phyloP scores from a whole-genome alignment of 2,888 invertebrate species.

The Leptogaster cylindrica region DNA sequence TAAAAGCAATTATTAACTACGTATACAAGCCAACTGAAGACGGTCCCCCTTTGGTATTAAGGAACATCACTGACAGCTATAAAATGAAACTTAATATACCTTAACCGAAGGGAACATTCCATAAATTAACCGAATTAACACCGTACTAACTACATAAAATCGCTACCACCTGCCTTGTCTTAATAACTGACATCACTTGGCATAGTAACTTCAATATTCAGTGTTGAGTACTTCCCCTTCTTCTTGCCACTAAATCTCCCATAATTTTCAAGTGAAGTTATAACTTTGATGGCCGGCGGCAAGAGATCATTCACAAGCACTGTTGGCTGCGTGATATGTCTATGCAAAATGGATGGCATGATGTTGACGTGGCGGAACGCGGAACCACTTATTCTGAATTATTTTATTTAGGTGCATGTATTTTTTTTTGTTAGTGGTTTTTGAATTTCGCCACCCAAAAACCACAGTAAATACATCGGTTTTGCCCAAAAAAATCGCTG shows the following conservation, averaged over 20 bases:
- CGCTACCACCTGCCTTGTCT: neutral
- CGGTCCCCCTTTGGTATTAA: neutral
- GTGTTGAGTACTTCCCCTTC: neutral
- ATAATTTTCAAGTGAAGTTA: constrained; percentile 38
- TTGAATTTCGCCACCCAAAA: too few species aligned
- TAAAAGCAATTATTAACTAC: constrained; percentile 26
- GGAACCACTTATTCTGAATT: too few species aligned
- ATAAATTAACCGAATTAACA: constrained; percentile 46
- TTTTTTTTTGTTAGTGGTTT: too few species aligned
- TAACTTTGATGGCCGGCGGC: constrained; percentile 13
- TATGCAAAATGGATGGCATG: neutral
- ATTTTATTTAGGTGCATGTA: too few species aligned
- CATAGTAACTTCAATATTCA: neutral
- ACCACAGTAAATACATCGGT: too few species aligned
- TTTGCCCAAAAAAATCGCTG: too few species aligned
- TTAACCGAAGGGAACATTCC: constrained; percentile 40
- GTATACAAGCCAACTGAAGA: constrained; percentile 14
- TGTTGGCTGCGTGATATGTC: neutral
- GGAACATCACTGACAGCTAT: constrained; percentile 42
- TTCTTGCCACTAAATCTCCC: constrained; percentile 35
- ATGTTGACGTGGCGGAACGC: too few species aligned
- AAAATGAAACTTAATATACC: constrained; percentile 45
- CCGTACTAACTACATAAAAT: constrained; percentile 1
- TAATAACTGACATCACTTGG: neutral
- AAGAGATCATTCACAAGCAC: neutral